A percentile compares a stretch with the other conserved stretches of the same genome.
Conservation (phyloP, 2,888 invertebrate genomes). For the Eristalis pertinax region DNA sequence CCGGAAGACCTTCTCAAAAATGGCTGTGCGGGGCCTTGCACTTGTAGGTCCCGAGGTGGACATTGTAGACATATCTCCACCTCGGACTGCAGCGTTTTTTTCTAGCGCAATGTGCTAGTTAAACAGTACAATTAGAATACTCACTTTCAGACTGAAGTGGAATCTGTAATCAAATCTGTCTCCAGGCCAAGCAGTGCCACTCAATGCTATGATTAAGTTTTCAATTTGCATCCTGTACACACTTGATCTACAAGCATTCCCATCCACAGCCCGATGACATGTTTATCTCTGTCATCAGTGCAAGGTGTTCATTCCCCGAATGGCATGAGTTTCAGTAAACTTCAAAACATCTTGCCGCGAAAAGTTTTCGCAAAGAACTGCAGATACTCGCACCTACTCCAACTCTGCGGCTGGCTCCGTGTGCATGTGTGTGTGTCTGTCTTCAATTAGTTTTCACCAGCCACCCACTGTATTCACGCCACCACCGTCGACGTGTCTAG, state of each 20-base stretch:
- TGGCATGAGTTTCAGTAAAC: background rate
- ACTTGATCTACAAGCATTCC: background rate
- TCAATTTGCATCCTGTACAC: background rate
- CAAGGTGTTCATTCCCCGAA: background rate
- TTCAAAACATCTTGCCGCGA: background rate
- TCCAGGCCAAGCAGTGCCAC: too few relatives aligned
- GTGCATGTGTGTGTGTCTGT: background rate
- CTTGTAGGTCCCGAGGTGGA: too few relatives aligned
- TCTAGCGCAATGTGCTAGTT: too few relatives aligned
- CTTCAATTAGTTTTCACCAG: slow-evolving; percentile 26
- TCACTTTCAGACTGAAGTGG: too few relatives aligned
- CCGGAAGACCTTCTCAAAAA: too few relatives aligned
- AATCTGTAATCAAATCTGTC: too few relatives aligned
- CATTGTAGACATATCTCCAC: too few relatives aligned
- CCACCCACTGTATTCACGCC: background rate
- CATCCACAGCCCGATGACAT: background rate
- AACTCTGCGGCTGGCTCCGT: background rate
- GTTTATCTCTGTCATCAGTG: background rate
- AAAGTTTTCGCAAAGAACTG: background rate
- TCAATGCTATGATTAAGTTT: background rate
- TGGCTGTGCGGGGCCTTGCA: too few relatives aligned
- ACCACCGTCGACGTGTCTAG: background rate
- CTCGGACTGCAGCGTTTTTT: too few relatives aligned
- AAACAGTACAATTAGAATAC: too few relatives aligned
- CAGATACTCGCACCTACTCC: background rate